Percentiles rank a stretch among this genome's conserved stretches.
Conservation (phyloP, 2,113 vertebrate genomes). For the Alligator sinensis region DNA sequence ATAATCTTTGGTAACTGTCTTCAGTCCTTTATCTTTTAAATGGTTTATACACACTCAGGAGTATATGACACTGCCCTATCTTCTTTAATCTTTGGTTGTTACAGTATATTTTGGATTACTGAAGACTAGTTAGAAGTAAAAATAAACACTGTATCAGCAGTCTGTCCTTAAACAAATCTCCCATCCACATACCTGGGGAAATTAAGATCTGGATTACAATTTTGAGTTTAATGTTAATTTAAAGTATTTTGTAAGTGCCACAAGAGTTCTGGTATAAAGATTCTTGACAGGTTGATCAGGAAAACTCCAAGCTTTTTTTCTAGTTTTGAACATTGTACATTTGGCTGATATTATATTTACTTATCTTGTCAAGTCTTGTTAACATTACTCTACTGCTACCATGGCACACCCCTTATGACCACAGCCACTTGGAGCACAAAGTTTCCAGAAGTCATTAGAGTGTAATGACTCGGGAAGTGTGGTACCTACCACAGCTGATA, state of each 20-base stretch:
- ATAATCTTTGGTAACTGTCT: background rate
- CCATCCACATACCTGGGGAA: background rate
- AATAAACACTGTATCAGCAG: slow-evolving; percentile 9
- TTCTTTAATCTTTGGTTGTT: background rate
- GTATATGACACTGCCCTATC: accelerated
- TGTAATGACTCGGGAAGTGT: background rate
- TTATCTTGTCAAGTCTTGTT: slow-evolving; percentile 16
- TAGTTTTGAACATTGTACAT: slow-evolving; percentile 30
- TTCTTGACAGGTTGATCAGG: background rate
- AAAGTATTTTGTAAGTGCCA: background rate
- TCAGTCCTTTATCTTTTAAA: background rate
- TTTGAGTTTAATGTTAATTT: background rate
- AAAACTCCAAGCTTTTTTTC: slow-evolving; percentile 30
- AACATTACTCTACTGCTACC: background rate
- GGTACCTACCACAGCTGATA: background rate
- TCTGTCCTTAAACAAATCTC: background rate
- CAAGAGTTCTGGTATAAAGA: background rate
- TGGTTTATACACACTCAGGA: background rate
- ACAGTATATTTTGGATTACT: background rate
- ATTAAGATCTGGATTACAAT: background rate
- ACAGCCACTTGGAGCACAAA: background rate
- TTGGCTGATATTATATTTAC: slow-evolving; percentile 30
- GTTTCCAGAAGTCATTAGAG: background rate
- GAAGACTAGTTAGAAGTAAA: slow-evolving; percentile 26
- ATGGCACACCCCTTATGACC: background rate